Percentiles rank a stretch among this genome's conserved stretches.
phyloP scores from a whole-genome alignment of 2,113 vertebrate species.

The Megaceryle torquata region DNA sequence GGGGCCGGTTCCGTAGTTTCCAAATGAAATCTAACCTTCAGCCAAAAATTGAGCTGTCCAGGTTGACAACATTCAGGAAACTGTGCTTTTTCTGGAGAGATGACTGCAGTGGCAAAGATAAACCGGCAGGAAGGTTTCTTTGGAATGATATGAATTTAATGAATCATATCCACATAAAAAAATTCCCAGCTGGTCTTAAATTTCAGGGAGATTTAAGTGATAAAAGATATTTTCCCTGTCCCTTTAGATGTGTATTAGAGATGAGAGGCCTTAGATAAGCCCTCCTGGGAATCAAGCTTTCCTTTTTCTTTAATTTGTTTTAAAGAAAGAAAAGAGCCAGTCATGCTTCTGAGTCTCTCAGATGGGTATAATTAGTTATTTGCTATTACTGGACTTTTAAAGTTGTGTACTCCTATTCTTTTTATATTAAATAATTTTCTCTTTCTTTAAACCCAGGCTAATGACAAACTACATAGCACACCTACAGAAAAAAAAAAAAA shows the following conservation, averaged over 20 bases:
- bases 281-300: constrained; percentile 74
- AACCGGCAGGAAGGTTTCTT: constrained; percentile 82
- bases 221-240: constrained; percentile 80
- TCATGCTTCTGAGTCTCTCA: constrained; percentile 56
- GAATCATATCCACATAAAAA: constrained; percentile 79
- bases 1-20: constrained; percentile 55
- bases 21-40: constrained; percentile 63
- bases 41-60: constrained; percentile 69
- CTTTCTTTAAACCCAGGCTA: neutral
- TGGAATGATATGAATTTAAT: constrained; percentile 83
- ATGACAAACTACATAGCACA: neutral
- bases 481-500: neutral
- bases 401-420: constrained; percentile 49
- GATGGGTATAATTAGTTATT: constrained; percentile 66
- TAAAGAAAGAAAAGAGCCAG: constrained; percentile 60
- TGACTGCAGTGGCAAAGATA: constrained; percentile 76
- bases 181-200: constrained; percentile 85
- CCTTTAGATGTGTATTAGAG: constrained; percentile 79
- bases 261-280: constrained; percentile 71
- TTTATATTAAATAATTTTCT: constrained; percentile 43
- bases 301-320: constrained; percentile 77
- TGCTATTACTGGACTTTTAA: constrained; percentile 65
- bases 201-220: constrained; percentile 85
- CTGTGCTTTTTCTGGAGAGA: constrained; percentile 68
- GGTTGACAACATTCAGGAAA: constrained; percentile 74